Conservation (phyloP, 2,888 invertebrate species). For the Lottia gigantea region DNA sequence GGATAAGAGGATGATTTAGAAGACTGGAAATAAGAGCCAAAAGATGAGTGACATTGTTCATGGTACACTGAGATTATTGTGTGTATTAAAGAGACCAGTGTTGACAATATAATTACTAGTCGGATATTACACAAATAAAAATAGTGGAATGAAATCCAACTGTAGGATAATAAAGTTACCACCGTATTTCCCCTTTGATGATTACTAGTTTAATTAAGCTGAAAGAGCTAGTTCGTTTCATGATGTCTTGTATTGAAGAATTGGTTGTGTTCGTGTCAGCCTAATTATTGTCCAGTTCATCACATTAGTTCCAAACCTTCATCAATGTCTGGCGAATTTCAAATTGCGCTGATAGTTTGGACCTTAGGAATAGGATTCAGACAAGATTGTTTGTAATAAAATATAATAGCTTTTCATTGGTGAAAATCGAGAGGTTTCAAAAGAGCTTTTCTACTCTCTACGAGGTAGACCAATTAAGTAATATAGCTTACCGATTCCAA, state of each 20-base stretch:
- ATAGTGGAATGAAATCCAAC: background rate
- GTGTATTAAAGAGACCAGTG: background rate
- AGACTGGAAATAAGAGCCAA: no score
- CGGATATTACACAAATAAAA: background rate
- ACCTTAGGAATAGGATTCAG: no score
- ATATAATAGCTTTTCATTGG: no score
- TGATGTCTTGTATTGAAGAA: background rate
- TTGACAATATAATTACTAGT: conserved; percentile 7
- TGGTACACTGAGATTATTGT: background rate
- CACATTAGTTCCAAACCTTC: background rate
- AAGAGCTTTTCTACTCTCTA: no score
- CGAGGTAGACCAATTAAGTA: no score
- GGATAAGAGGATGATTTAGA: no score
- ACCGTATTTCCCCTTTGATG: conserved; percentile 9
- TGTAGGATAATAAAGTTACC: conserved; percentile 1
- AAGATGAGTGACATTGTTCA: background rate
- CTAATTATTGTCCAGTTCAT: conserved; percentile 11
- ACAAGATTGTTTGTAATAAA: no score
- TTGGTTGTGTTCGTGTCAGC: background rate
- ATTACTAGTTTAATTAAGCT: conserved; percentile 3
- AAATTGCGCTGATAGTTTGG: no score
- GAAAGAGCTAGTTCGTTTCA: background rate
- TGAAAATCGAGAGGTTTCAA: no score
- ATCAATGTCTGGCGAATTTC: no score
- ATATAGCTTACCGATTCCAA: no score